Evolutionary conservation across 92 coral and sea anemone species (phyloP), one percentile per base, ranked within the genome.

Genomic region (Heliopora coerulea): DNA sequence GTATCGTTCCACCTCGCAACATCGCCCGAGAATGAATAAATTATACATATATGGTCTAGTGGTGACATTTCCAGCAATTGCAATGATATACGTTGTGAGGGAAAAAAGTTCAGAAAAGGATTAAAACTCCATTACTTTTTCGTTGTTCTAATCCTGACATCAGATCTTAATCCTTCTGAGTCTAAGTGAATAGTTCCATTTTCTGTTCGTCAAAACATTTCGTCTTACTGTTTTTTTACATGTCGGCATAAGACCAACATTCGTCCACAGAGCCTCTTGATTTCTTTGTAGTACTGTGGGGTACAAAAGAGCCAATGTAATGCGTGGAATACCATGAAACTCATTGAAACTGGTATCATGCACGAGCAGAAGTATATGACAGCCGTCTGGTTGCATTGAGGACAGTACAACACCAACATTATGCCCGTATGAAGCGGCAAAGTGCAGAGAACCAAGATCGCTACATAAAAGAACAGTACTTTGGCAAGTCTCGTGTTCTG

Each of bases 401-500:
- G 7, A 35, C 77, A 70, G n/a, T 52, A 23, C 1, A 54, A 15
- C 2, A 39, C 10, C 0, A 70, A 13, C 23, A 70, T 50, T 3
- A 29, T 4, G 21, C 49, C 34, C 26, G 77, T 70, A 24, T 30
- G 54, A 10, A 70, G 3, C n/a, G 77, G 77, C 6, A 70, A 24
- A 12, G 77, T 52, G 3, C 24, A 21, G n/a, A 54, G 14, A 3
- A 70, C 63, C 23, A 50, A 10, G 1, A 70, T 31, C 1, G 40
- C 9, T 10, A 28, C 26, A 34, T 29, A 70, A 37, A 70, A 29
- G 32, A 30, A 20, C 49, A 70, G 24, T 12, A 33, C 63, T 54
- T 18, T 52, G 21, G 77, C 63, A 1, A 70, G 77, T 49, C 25
- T 70, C 10, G 48, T n/a, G 27, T 70, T 70, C 32, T 70, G 62